phyloP scores from a whole-genome alignment of 30 jellyfish, hydroid and myxozoan species.

The Phacellophora camtschatica region DNA sequence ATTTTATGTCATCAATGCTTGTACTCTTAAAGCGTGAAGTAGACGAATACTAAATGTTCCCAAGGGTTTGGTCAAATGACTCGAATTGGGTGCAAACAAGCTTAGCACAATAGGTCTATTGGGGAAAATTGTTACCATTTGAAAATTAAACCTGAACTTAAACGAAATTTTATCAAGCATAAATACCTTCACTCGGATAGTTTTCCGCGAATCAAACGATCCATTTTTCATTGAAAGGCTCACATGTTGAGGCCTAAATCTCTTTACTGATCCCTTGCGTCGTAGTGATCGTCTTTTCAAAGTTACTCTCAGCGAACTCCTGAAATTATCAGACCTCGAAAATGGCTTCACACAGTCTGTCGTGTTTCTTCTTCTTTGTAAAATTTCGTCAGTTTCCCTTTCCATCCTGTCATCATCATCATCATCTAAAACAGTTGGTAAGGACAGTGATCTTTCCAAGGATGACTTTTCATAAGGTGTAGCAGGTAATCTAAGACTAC shows the following conservation, averaged over 20 bases:
- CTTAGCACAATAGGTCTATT: no score
- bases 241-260: background rate
- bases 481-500: conserved; percentile 61
- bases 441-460: conserved; percentile 38
- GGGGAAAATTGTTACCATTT: no score
- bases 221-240: conserved; percentile 41
- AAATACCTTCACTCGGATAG: conserved; percentile 47
- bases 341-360: conserved; percentile 8
- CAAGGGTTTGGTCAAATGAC: no score
- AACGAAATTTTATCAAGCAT: background rate
- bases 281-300: background rate
- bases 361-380: background rate
- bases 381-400: background rate
- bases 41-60: no score
- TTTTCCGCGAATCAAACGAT: conserved; percentile 53
- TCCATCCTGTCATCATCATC: conserved; percentile 8
- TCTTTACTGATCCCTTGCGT: background rate
- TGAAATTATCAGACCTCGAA: background rate
- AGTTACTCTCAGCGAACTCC: conserved; percentile 14
- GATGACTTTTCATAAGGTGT: background rate
- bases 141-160: no score
- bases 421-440: conserved; percentile 49
- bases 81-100: no score
- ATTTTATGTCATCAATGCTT: no score
- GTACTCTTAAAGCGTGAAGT: no score